Evolutionary conservation across 1,140 invertebrate species (phyloP).

Genomic region (Steinernema khuongi): DNA sequence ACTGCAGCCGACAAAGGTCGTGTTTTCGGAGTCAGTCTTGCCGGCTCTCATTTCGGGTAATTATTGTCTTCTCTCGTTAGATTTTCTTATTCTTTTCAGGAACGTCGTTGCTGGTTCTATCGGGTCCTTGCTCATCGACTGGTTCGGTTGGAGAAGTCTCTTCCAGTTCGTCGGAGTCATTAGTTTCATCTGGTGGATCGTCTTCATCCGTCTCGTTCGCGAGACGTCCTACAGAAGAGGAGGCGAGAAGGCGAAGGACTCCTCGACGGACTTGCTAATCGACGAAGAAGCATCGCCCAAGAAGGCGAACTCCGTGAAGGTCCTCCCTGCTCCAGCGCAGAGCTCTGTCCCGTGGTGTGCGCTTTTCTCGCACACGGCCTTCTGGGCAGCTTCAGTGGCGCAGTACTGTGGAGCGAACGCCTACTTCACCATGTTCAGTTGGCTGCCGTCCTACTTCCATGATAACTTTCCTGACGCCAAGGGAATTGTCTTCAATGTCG

Average conservation of each 20-base stretch:
- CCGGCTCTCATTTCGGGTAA: constrained; percentile 65
- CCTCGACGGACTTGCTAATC: constrained; percentile 27
- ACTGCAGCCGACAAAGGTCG: constrained; percentile 68
- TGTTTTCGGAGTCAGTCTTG: constrained; percentile 69
- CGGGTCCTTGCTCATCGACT: constrained; percentile 68
- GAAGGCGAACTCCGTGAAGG: constrained; percentile 9
- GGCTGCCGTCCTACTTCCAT: constrained; percentile 74
- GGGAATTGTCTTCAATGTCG: constrained; percentile 71
- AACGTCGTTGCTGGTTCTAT: constrained; percentile 69
- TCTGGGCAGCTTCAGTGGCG: constrained; percentile 69
- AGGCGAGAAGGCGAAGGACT: constrained; percentile 28
- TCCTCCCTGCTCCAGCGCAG: constrained; percentile 11
- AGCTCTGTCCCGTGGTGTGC: constrained; percentile 63
- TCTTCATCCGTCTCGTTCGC: constrained; percentile 50
- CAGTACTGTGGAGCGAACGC: constrained; percentile 74
- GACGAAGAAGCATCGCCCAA: constrained; percentile 40
- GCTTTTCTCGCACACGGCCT: constrained; percentile 65
- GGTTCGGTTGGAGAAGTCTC: constrained; percentile 68
- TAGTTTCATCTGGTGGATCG: constrained; percentile 64
- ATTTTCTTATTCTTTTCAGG: constrained; percentile 61
- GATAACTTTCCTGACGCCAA: constrained; percentile 69
- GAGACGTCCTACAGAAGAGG: constrained; percentile 19
- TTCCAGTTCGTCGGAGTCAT: constrained; percentile 69
- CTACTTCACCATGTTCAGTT: constrained; percentile 71
- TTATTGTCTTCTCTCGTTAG: constrained; percentile 28